Percentiles rank a stretch among this genome's conserved stretches.
These are phyloP conservation scores for Galendromus occidentalis DNA, from an alignment of 1,140 invertebrate species.

Conservation along the genomic window DNA sequence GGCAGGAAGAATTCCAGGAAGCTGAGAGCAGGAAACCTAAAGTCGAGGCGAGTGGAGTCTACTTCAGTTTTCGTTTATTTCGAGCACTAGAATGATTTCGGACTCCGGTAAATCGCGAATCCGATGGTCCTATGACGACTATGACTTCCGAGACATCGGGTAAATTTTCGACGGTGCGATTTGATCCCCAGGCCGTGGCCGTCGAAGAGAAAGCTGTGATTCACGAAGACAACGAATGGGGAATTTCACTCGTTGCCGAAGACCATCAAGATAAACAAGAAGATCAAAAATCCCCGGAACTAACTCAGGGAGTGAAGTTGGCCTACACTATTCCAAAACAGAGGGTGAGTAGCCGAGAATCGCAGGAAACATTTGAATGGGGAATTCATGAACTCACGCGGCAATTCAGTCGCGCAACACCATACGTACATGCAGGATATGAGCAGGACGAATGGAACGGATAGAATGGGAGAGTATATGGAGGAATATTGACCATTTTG, in stretches of 20 bases:
- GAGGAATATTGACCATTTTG: too few relatives aligned
- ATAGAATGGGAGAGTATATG: too few relatives aligned
- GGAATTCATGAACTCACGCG: too few relatives aligned
- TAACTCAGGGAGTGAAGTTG: constrained; percentile 40
- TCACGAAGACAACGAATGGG: constrained; percentile 83
- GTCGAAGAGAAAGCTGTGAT: constrained; percentile 37
- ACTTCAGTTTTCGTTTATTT: constrained; percentile 4
- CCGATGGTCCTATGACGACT: not conserved
- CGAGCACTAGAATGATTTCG: constrained; percentile 16
- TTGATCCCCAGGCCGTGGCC: constrained; percentile 31
- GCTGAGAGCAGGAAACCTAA: constrained; percentile 16
- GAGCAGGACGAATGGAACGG: too few relatives aligned
- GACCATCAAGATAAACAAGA: constrained; percentile 27
- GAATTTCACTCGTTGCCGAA: constrained; percentile 49
- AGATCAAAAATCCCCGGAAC: constrained; percentile 20
- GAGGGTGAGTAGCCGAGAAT: constrained; percentile 23
- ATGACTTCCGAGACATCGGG: not conserved
- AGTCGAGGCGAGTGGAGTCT: too few relatives aligned
- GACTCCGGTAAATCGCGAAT: not conserved
- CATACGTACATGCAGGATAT: too few relatives aligned
- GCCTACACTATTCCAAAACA: constrained; percentile 39
- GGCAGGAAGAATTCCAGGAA: constrained; percentile 46
- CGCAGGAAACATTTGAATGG: too few relatives aligned
- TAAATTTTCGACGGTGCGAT: constrained; percentile 21
- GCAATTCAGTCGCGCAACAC: too few relatives aligned